These are phyloP conservation scores for Desoria tigrina DNA, from an alignment of 2,888 invertebrate genomes.

Conservation along the genomic window DNA sequence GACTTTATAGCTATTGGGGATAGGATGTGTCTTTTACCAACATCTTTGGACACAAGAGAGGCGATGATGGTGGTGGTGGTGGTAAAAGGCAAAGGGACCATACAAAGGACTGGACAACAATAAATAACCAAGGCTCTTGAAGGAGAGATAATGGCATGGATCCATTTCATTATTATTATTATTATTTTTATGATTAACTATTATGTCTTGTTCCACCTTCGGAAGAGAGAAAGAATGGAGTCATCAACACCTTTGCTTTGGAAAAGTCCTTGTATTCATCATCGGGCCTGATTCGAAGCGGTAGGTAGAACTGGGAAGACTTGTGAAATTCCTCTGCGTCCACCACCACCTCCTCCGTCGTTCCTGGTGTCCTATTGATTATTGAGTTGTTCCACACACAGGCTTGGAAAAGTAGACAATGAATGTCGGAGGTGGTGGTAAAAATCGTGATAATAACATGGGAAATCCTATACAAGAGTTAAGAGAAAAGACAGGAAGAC, in stretches of 20 bases:
- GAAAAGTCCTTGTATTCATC: background rate
- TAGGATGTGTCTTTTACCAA: background rate
- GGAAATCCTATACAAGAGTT: no score
- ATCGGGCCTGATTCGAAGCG: constrained; percentile 6
- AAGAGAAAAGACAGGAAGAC: constrained; percentile 8
- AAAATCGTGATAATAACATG: constrained; percentile 6
- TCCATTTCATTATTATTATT: constrained; percentile 23
- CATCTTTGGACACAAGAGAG: background rate
- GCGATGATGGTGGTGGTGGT: background rate
- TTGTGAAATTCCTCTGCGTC: constrained; percentile 20
- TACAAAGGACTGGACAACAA: constrained; percentile 14
- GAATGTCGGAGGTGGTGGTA: background rate
- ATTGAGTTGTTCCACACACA: constrained; percentile 5
- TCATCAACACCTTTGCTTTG: constrained; percentile 10
- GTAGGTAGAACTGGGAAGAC: constrained; percentile 18
- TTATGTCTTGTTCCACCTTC: constrained; percentile 12
- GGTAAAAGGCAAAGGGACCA: constrained; percentile 1
- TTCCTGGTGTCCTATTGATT: constrained; percentile 9
- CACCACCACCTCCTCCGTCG: background rate
- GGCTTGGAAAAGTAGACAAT: background rate
- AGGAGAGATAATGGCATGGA: constrained; percentile 19
- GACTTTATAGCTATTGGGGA: no score
- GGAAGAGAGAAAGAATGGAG: constrained; percentile 1
- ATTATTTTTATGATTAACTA: constrained; percentile 18
- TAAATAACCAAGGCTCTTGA: constrained; percentile 15